These are phyloP conservation scores for Pterostichus niger DNA, from an alignment of 2,888 invertebrate genomes.

Conservation along the genomic window DNA sequence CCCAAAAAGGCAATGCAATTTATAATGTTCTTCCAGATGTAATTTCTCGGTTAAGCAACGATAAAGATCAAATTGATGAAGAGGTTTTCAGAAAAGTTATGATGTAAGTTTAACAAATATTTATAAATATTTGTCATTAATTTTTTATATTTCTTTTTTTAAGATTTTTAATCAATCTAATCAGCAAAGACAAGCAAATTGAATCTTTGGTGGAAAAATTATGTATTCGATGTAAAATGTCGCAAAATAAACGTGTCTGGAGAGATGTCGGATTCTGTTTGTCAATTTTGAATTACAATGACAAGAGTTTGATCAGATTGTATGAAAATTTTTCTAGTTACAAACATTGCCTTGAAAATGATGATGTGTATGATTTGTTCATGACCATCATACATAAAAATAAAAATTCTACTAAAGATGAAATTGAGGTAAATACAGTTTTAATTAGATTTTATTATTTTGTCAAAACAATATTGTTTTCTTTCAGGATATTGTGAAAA, in stretches of 20 bases:
- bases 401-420: conserved; percentile 83
- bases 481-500: conserved; percentile 36
- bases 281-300: conserved; percentile 89
- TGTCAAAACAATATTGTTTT: background rate
- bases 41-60: conserved; percentile 91
- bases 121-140: conserved; percentile 26
- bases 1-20: conserved; percentile 94
- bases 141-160: conserved; percentile 68
- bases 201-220: conserved; percentile 95
- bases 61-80: conserved; percentile 84
- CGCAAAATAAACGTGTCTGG: conserved; percentile 89
- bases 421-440: conserved; percentile 80
- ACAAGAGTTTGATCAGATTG: conserved; percentile 85
- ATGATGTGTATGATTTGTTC: conserved; percentile 86
- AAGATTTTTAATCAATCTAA: conserved; percentile 88
- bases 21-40: conserved; percentile 97
- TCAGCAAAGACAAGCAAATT: conserved; percentile 94
- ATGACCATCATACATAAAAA: conserved; percentile 84
- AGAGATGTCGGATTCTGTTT: conserved; percentile 93
- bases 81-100: conserved; percentile 88
- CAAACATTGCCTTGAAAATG: conserved; percentile 86
- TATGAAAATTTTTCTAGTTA: conserved; percentile 88
- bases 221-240: conserved; percentile 88
- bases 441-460: conserved; percentile 20
- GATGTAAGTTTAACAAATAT: conserved; percentile 69